Evolutionary conservation across 2,113 vertebrate genomes (phyloP), one percentile per base, ranked within the genome.

Genomic region (Tauraco erythrolophus): DNA sequence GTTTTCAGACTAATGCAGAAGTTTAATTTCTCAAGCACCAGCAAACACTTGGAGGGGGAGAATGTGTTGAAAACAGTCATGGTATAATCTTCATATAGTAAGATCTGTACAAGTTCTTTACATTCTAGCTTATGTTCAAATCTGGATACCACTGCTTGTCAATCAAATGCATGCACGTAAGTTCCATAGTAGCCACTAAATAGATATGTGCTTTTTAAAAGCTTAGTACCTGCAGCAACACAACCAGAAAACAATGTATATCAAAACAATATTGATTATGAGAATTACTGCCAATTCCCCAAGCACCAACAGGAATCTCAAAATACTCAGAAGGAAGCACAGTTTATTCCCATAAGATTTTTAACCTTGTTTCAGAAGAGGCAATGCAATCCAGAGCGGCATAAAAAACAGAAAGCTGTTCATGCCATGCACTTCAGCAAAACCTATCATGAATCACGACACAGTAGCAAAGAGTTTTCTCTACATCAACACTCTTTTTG

Each of bases 321-420:
- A 30, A 80, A 50, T 53, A 84, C 46, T 48, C 33, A 45, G 41
- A 89, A 61, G 31, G 33, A 85, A 90, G 28, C 8, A 62, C 2
- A 39, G 14, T 27, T 78, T 11, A 75, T 37, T 84, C 51, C 64
- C 58, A 53, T 0, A n/a, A 22, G 33, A 58, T 10, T 78, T 41
- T 51, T 68, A 81, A 74, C n/a, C 41, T 35, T 12, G 17, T 83
- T 92, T 88, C 80, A 87, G n/a, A 78, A 81, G 37, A 50, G 30
- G 37, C 46, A 91, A 62, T 0, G 0, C 43, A 60, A 66, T 33
- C 19, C 80, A 75, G 72, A 54, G 39, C 0, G 0, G 37, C 30
- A 81, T 22, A 51, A 72, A 88, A 79, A 72, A 3, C 39, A 75
- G 37, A 61, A 87, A 80, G 72, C 31, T 54, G 28, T 54, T 60